A percentile compares a stretch with the other conserved stretches of the same genome.
Evolutionary conservation across 2,113 vertebrate genomes (phyloP).

Genomic region (Microtus montanus): DNA sequence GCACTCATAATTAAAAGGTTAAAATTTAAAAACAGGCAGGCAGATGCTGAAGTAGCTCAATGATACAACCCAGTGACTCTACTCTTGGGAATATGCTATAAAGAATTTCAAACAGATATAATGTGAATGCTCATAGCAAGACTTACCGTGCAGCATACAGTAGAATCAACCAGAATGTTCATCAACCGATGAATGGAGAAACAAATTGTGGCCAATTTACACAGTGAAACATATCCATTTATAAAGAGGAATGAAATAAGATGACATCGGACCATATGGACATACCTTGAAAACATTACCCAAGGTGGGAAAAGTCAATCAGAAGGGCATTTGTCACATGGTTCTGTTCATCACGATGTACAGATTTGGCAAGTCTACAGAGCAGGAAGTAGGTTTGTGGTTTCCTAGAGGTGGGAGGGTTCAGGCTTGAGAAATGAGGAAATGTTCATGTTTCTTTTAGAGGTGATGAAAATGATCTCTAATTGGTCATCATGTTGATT

Average conservation of each 20-base stretch:
- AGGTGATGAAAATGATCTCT: not conserved
- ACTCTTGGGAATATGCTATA: not conserved
- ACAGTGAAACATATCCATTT: not conserved
- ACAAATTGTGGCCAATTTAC: not conserved
- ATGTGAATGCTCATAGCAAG: not conserved
- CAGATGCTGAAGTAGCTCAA: not conserved
- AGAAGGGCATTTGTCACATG: not conserved
- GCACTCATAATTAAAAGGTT: not conserved
- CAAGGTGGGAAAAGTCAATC: not conserved
- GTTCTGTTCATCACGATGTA: not conserved
- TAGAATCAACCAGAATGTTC: not conserved
- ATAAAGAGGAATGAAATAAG: not conserved
- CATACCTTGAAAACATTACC: not conserved
- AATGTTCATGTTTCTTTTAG: not conserved
- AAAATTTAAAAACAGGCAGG: not conserved
- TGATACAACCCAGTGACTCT: not conserved
- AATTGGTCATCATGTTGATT: not conserved
- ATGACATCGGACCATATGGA: not conserved
- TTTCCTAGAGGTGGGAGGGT: not conserved
- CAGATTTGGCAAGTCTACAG: not conserved
- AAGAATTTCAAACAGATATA: conserved; percentile 10
- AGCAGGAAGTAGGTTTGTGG: not conserved
- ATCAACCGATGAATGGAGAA: not conserved
- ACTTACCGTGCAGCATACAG: not conserved
- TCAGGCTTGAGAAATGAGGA: not conserved